Base-by-base conservation (phyloP, 2,888 invertebrate genomes). In the Himalopsyche tibetana region DNA sequence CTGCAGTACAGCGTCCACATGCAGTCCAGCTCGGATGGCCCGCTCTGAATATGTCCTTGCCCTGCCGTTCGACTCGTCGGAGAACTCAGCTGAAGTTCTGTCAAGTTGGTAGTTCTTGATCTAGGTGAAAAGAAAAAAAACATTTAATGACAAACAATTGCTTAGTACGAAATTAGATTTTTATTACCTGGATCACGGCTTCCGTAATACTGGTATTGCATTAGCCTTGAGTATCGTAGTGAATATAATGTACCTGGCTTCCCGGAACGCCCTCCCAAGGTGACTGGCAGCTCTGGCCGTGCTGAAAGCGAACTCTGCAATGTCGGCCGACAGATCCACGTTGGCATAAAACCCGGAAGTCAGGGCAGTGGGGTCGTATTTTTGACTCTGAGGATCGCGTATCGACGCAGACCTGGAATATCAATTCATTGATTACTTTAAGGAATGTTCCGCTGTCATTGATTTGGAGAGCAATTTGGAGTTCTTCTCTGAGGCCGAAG, bases 1-100 rank as follows among this genome's bases (percentile, higher is more conserved):
- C 92, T 91, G 89, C 94, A 94, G 89, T 94, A 94, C 80, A 94
- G 89, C 85, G 94, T 90, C 94, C 94, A 94, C 17, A 94, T 92
- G 88, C 94, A 94, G 89, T 94, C 94, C 89, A 94, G 89, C 55
- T 93, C 93, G 0, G 93, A 91, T 3, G 93, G 88, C 8, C 82
- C 38, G 11, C 40, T 80, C 17, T 80, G 80, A 40, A 40, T 40
- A 40, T 11, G 19, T 15, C 80, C 28, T 42, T 28, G 9, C 5
- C n/a, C 51, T 51, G 3, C 28, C 4, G 17, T 11, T 45, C 28
- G 42, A 42, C 42, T 42, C 28, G 19, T 45, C n/a, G 17, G 15
- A 3, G 51, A 15, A 15, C 15, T 51, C 51, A 15, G 15, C 15
- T 51, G 51, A 15, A 15, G 51, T 9, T 15, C 74, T 12, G 38